phyloP scores from a whole-genome alignment of 2,888 invertebrate genomes.

The Drosophila merina region DNA sequence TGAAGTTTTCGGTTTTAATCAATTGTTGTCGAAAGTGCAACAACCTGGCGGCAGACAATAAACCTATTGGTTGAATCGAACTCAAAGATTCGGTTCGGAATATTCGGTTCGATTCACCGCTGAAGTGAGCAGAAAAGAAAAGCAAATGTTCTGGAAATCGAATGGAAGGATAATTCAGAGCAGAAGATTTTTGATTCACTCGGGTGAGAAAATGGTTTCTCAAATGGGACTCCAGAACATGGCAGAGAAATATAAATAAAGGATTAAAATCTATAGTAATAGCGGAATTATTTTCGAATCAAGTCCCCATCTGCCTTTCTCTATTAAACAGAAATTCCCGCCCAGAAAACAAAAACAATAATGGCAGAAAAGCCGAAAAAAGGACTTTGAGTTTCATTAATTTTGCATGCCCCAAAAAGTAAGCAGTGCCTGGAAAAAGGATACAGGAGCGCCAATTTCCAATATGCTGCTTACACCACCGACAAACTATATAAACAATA shows the following conservation, averaged over 20 bases:
- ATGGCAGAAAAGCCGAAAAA: conserved; percentile 5
- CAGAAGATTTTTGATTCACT: background rate
- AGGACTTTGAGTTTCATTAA: conserved; percentile 37
- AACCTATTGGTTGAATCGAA: conserved; percentile 22
- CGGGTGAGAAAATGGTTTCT: background rate
- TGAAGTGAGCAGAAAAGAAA: conserved; percentile 1
- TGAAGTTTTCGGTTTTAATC: background rate
- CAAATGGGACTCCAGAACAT: too few relatives aligned
- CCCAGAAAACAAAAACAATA: conserved; percentile 18
- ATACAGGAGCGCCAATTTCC: conserved; percentile 55
- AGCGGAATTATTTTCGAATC: too few relatives aligned
- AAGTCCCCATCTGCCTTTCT: too few relatives aligned
- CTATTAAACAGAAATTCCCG: background rate
- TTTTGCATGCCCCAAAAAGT: conserved; percentile 49
- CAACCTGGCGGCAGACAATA: conserved; percentile 27
- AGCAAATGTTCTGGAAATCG: conserved; percentile 29
- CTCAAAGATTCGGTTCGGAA: conserved; percentile 26
- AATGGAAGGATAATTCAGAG: conserved; percentile 13
- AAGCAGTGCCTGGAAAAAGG: conserved; percentile 43
- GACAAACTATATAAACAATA: too few relatives aligned
- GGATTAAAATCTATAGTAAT: too few relatives aligned
- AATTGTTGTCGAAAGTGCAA: conserved; percentile 37
- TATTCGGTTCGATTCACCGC: conserved; percentile 15
- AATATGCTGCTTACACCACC: conserved; percentile 52
- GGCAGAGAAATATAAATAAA: too few relatives aligned